phyloP scores from a whole-genome alignment of 2,113 vertebrate species.

The Saimiri boliviensis region DNA sequence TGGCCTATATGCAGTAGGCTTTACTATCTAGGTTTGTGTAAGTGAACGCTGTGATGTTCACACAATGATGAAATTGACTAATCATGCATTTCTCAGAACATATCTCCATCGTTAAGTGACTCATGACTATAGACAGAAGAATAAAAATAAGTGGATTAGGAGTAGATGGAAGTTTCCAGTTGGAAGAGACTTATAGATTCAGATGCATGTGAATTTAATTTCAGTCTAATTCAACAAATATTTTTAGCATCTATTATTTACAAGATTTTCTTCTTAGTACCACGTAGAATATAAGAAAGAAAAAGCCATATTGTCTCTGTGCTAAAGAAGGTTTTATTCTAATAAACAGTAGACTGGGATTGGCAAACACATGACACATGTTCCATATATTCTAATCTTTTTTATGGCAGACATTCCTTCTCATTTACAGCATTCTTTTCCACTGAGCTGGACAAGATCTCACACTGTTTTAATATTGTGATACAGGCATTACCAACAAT shows the following conservation, averaged over 20 bases:
- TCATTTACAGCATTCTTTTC: not conserved
- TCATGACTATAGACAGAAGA: not conserved
- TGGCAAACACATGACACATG: not conserved
- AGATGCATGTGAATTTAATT: not conserved
- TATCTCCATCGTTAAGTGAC: not conserved
- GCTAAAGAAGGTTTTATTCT: not conserved
- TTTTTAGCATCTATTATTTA: not conserved
- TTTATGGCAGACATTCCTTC: not conserved
- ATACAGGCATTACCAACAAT: not conserved
- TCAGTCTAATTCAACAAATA: not conserved
- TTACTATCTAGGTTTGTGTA: not conserved
- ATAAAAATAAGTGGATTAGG: not conserved
- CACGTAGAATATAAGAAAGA: not conserved
- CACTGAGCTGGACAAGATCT: not conserved
- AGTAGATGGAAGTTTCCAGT: not conserved
- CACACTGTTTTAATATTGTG: not conserved
- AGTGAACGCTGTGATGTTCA: not conserved
- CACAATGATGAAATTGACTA: not conserved
- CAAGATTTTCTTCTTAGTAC: not conserved
- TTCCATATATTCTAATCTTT: conserved; percentile 22
- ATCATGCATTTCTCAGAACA: not conserved
- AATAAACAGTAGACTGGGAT: not conserved
- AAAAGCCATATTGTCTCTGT: not conserved
- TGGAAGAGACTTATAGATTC: not conserved
- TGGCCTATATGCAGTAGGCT: not conserved